Evolutionary conservation across 2,797 vertebrate species (phyloP).

Genomic region (Adelosebastes latens): DNA sequence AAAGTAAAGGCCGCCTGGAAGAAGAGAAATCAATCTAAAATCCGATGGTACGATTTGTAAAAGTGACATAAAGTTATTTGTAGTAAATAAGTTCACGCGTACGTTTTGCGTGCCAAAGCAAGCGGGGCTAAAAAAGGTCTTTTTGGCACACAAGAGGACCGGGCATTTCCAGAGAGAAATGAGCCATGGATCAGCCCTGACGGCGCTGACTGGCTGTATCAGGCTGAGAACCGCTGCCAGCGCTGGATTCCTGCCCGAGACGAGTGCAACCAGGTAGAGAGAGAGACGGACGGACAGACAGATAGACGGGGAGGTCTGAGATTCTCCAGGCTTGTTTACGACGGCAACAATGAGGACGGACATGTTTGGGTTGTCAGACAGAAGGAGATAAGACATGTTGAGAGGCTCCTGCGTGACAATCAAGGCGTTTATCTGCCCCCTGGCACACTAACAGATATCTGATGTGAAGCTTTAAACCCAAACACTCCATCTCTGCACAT

Average conservation of each 20-base stretch:
- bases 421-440: not conserved
- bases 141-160: not conserved
- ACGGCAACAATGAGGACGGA: not conserved
- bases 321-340: not conserved
- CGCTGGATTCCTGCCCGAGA: slow-evolving; percentile 13
- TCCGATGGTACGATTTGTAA: not conserved
- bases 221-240: not conserved
- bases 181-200: not conserved
- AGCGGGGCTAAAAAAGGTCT: not conserved
- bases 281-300: not conserved
- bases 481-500: not conserved
- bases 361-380: not conserved
- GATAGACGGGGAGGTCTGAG: not conserved
- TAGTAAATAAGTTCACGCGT: not conserved
- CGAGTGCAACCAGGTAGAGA: slow-evolving; percentile 1
- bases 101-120: not conserved
- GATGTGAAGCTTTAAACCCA: not conserved
- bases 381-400: slow-evolving; percentile 28
- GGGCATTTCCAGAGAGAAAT: not conserved
- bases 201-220: not conserved
- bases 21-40: not conserved
- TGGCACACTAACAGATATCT: not conserved
- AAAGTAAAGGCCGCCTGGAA: not conserved
- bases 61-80: not conserved
- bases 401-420: slow-evolving; percentile 13